Conservation (phyloP, 2,888 invertebrate species). For the Anarsia innoxiella region DNA sequence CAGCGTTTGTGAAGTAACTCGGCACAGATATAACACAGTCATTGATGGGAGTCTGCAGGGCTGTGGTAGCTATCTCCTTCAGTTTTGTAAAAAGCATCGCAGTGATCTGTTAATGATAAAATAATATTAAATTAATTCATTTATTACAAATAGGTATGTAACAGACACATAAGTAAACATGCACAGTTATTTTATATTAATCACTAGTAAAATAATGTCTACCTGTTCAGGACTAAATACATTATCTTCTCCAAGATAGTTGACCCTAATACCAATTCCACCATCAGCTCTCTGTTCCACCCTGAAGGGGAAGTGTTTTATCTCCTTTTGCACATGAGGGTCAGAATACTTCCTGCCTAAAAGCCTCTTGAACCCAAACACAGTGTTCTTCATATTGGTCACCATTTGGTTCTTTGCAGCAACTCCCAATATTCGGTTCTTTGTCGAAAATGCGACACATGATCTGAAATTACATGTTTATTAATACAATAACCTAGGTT, state of each 20-base stretch:
- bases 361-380: slow-evolving; percentile 94
- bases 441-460: slow-evolving; percentile 95
- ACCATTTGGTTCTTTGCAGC: slow-evolving; percentile 98
- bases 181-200: too few relatives aligned
- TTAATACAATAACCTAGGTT: too few relatives aligned
- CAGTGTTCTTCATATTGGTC: slow-evolving; percentile 98
- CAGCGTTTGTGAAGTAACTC: slow-evolving; percentile 95
- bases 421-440: slow-evolving; percentile 94
- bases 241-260: slow-evolving; percentile 90
- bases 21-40: slow-evolving; percentile 97
- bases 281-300: slow-evolving; percentile 85
- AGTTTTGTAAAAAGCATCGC: slow-evolving; percentile 98
- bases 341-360: slow-evolving; percentile 94
- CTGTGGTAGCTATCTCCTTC: slow-evolving; percentile 91
- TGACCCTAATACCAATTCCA: slow-evolving; percentile 89
- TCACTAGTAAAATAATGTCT: too few relatives aligned
- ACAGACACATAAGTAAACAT: too few relatives aligned
- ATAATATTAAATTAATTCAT: not conserved
- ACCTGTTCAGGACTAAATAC: slow-evolving; percentile 92
- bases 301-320: slow-evolving; percentile 85
- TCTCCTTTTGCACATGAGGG: slow-evolving; percentile 89
- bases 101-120: slow-evolving; percentile 75
- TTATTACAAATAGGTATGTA: too few relatives aligned
- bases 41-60: slow-evolving; percentile 92
- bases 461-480: slow-evolving; percentile 90